Evolutionary conservation across 2,888 invertebrate species (phyloP), one percentile per base, ranked within the genome.

Genomic region (Callyntrura sp.): DNA sequence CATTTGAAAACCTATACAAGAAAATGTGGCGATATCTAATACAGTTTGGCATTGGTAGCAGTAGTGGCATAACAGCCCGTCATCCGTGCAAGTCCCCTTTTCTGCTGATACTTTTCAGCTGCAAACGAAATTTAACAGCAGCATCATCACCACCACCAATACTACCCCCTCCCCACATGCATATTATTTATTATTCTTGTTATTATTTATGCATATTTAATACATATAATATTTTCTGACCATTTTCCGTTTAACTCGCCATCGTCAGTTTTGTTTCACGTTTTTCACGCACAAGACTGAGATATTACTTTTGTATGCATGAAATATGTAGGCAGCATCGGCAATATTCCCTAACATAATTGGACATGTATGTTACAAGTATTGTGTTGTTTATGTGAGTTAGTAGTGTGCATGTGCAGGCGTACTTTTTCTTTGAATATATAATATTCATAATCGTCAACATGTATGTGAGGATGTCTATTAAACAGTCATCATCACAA

Each of bases 361-460:
- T 8, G 1, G n/a, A 70, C 68, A 43, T 43, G 68, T 35, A 35
- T 65, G 62, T 65, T 65, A 65, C 62, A 65, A 62, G 62, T 28
- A 51, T 28, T 28, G 57, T 65, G 62, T 14, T 25, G 62, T 65
- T 5, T 65, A 28, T 28, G 60, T 60, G 55, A 55, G 17, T 55
- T n/a, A 35, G 35, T 1, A 70, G 76, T 76, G 76, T 76, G 76
- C 76, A 76, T 76, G 76, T 76, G 51, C 76, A 76, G 76, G 25
- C 51, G 76, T 25, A 51, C 76, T 51, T 76, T 76, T 76, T 76
- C 76, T 51, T 17, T 76, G 76, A 11, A 62, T 11, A 23, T 25
- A 48, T 11, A 76, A 76, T 76, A 48, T 48, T 70, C 68, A 68
- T 68, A 28, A n/a, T 68, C 28, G 28, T 68, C 68, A 51, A 8